phyloP scores from a whole-genome alignment of 2,113 vertebrate species.

The Herpetotheres cachinnans region DNA sequence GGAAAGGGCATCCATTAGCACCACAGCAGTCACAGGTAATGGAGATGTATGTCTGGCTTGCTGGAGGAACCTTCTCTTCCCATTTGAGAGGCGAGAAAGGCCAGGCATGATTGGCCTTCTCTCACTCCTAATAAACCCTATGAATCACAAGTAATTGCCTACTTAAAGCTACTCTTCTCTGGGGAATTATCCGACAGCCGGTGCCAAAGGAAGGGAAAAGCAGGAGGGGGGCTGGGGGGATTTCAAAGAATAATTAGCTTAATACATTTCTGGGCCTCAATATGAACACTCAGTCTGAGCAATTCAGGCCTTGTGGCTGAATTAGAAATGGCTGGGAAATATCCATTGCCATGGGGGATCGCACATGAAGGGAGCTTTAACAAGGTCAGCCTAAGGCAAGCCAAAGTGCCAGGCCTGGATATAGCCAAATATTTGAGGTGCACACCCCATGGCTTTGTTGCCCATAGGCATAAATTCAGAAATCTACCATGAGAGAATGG shows the following conservation, averaged over 20 bases:
- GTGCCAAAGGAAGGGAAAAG: background rate
- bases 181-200: background rate
- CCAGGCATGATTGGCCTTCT: constrained; percentile 21
- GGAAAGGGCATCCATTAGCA: constrained; percentile 19
- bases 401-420: background rate
- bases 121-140: constrained; percentile 24
- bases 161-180: constrained; percentile 44
- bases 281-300: background rate
- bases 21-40: background rate
- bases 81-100: constrained; percentile 3
- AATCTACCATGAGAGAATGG: background rate
- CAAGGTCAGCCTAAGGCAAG: background rate
- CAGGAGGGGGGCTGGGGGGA: background rate
- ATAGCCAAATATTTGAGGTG: background rate
- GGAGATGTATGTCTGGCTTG: constrained; percentile 13
- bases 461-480: background rate
- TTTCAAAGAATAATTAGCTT: constrained; percentile 57
- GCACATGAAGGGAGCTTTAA: background rate
- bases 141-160: constrained; percentile 65
- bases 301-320: background rate
- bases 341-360: background rate
- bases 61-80: background rate
- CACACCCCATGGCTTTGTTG: background rate
- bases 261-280: constrained; percentile 27
- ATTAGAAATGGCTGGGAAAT: constrained; percentile 16